Base-by-base conservation (phyloP, 2,797 vertebrate species). In the Oryzias sinensis region DNA sequence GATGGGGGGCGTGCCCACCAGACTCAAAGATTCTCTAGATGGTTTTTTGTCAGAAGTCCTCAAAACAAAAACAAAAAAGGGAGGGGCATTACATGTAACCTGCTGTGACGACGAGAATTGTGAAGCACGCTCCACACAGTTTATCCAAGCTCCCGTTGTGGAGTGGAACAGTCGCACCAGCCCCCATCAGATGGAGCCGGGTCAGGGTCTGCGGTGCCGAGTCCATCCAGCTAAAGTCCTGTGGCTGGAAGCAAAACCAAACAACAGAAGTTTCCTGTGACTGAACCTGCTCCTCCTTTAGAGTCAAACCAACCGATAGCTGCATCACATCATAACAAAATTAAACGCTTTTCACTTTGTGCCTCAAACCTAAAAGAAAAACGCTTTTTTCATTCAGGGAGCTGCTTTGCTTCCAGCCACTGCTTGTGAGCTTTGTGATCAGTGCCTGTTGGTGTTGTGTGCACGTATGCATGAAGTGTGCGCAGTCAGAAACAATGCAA, bases 401-500 rank as follows among this genome's bases (percentile, higher is more conserved):
- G 25, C 80, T 82, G 63, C 66, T 70, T 81, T 81, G 74, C 57
- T 71, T 43, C 70, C 70, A 80, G 78, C 79, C 86, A 84, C 77
- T 81, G 83, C 86, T 79, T 82, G 85, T 88, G 76, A 85, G 73
- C 71, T 85, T 83, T 88, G 87, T 89, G 74, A 81, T 64, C 77
- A 85, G 77, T 89, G 87, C 90, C 74, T 87, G 87, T 88, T 89
- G 88, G 86, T 90, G 85, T 87, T 90, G 89, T 88, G 82, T 91
- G 88, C 80, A 85, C 83, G 81, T 90, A 87, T 91, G 87, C 81
- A 82, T 87, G 82, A 88, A 74, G 80, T 92, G 87, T 90, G 86
- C 59, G 79, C 78, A 87, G 64, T 72, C 67, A 83, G 76, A 70
- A 78, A 66, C 70, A 81, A 82, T 88, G 79, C 85, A 84, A 78